Evolutionary conservation across 2,113 vertebrate species (phyloP), one percentile per base, ranked within the genome.

Genomic region (Leucosticte australis): DNA sequence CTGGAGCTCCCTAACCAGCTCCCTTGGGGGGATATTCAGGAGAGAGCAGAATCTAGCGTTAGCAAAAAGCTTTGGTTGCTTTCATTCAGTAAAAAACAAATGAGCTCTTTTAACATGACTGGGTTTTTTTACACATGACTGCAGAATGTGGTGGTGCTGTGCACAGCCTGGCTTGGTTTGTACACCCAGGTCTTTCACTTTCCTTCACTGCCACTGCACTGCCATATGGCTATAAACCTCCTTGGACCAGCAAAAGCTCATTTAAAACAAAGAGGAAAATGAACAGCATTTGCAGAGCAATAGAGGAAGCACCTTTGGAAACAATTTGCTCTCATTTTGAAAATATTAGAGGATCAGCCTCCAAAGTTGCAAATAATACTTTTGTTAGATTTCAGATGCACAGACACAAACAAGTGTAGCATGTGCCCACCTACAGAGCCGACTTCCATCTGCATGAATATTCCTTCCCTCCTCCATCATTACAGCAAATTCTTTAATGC

Each of bases 251-350:
- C 95, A 96, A 97, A 97, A 94, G 39, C 60, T 42, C 33, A 63
- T 94, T 98, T 97, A 96, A 98, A 97, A 94, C 85, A 92, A 95
- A 95, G 87, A 97, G 87, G 95, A 95, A 97, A 97, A 97, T 70
- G 88, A 97, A 70, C 87, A 95, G 56, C 90, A 88, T 95, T 96
- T 96, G 83, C 96, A 95, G 80, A 97, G 92, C 83, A 93, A 35
- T 97, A 96, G 96, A 97, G 92, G 83, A 92, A 97, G 69, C 87
- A 92, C 84, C 87, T 97, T 96, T 96, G 93, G 89, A 95, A 96
- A 91, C 77, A 90, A 60, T 96, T 97, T 56, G 55, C 86, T 70
- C 55, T 50, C 16, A 8, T 96, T 97, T 96, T 96, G 76, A 96
- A 96, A 98, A 93, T 4, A 9, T 87, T 86, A 10, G 78, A 76